A percentile compares a stretch with the other conserved stretches of the same genome.
phyloP scores from a whole-genome alignment of 2,888 invertebrate genomes.

The Rhogogaster chlorosoma region DNA sequence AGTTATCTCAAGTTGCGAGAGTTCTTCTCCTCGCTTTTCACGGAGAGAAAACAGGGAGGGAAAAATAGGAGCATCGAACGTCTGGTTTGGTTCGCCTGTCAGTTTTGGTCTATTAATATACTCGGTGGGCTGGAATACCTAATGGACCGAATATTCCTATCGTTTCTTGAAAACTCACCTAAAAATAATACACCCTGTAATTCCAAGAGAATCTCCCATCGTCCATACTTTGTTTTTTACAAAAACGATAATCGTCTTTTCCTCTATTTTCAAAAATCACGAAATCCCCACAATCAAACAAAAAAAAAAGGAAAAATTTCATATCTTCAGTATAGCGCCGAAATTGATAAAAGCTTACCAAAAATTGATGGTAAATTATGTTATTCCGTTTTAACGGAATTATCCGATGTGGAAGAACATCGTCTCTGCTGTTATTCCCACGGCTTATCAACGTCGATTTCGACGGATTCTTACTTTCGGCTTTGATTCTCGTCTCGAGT shows the following conservation, averaged over 20 bases:
- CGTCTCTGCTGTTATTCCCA: background rate
- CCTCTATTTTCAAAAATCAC: background rate
- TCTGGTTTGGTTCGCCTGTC: conserved; percentile 73
- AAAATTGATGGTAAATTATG: background rate
- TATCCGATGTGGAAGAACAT: background rate
- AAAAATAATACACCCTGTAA: background rate
- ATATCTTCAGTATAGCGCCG: no score
- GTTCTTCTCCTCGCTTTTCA: background rate
- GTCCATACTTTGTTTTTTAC: background rate
- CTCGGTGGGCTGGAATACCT: conserved; percentile 64
- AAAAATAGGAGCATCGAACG: conserved; percentile 56
- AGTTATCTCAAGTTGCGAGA: background rate
- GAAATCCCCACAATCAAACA: background rate
- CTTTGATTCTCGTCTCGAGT: background rate
- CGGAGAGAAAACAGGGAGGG: background rate
- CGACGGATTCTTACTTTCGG: background rate
- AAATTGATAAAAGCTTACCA: background rate
- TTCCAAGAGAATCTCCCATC: background rate
- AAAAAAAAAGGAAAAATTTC: background rate
- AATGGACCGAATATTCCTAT: conserved; percentile 58
- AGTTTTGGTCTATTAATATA: conserved; percentile 74
- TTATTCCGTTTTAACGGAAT: background rate
- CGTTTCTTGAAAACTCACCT: background rate
- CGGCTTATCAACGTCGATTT: background rate
- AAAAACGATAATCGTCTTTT: no score